Evolutionary conservation across 1,140 invertebrate genomes (phyloP), one percentile per base, ranked within the genome.

Genomic region (Lepidostoma basale): DNA sequence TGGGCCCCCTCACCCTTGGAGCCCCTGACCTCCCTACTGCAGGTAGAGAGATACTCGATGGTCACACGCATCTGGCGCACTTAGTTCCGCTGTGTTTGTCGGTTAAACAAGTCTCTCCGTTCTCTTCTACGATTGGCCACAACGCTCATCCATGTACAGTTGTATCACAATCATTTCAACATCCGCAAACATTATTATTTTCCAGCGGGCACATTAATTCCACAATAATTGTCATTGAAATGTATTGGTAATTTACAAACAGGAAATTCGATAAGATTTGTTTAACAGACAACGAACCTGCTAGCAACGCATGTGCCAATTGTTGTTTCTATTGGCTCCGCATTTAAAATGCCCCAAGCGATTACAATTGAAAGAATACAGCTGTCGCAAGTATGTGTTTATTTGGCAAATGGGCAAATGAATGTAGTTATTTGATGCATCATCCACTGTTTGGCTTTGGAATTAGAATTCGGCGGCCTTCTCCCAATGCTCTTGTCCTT

Each of bases 1-100:
- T 88, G 87, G 79, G 84, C 84, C 84, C 85, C 75, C 78, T 72
- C 70, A 45, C 70, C 70, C 20, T 40, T 68, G 69, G 69, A 71
- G 44, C 84, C 85, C 76, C 83, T 87, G 70, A 82, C 88, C 76
- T 82, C 83, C 74, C 78, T 85, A 63, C 82, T 88, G 74, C 85
- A 88, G 87, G 87, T 89, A 87, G 78, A 78, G 60, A 62, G 47
- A 39, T 30, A 23, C 63, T 39, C 28, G 36, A 64, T 58, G 62
- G 68, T 49, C 36, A 22, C 22, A 9, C 22, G 36, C 56, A 60
- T 42, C 56, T 22, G 18, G 56, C 18, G 56, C 56, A 40, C 39
- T 9, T 25, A 23, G 42, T 45, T 12, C 16, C 42, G 14, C 42
- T 45, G 8, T 14, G 52, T 20, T 56, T 25, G 33, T 25, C 56